phyloP scores from a whole-genome alignment of 2,888 invertebrate species.

The Thyatira batis region DNA sequence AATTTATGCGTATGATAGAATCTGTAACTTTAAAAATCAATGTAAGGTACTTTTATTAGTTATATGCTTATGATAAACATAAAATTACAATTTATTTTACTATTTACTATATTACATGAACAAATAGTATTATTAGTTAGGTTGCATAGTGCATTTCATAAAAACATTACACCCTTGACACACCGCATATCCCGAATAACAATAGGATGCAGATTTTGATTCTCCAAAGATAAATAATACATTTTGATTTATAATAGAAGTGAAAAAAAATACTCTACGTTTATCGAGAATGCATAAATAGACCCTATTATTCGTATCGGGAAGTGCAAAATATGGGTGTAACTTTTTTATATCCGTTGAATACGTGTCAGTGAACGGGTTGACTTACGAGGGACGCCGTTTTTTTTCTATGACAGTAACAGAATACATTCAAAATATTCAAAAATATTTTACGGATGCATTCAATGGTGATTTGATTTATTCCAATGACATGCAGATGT shows the following conservation, averaged over 20 bases:
- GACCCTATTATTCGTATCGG: slow-evolving; percentile 79
- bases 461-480: slow-evolving; percentile 82
- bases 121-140: slow-evolving; percentile 49
- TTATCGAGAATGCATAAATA: slow-evolving; percentile 82
- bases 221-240: slow-evolving; percentile 82
- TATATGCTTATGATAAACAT: not conserved
- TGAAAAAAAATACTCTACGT: slow-evolving; percentile 82
- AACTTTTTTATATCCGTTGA: slow-evolving; percentile 75
- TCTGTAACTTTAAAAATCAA: slow-evolving; percentile 30
- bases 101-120: not conserved
- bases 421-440: slow-evolving; percentile 78
- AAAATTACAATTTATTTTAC: not conserved
- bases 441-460: slow-evolving; percentile 79
- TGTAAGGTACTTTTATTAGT: not conserved
- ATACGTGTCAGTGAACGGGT: slow-evolving; percentile 80
- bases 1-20: slow-evolving; percentile 68
- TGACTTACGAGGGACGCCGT: slow-evolving; percentile 68
- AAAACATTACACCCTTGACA: slow-evolving; percentile 81
- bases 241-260: slow-evolving; percentile 81
- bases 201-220: slow-evolving; percentile 81
- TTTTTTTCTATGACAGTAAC: slow-evolving; percentile 56
- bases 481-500: slow-evolving; percentile 81
- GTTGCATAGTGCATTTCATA: slow-evolving; percentile 55
- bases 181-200: slow-evolving; percentile 79
- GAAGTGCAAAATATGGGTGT: slow-evolving; percentile 83